Conservation (phyloP, 2,888 invertebrate species). For the Cephalotes varians region DNA sequence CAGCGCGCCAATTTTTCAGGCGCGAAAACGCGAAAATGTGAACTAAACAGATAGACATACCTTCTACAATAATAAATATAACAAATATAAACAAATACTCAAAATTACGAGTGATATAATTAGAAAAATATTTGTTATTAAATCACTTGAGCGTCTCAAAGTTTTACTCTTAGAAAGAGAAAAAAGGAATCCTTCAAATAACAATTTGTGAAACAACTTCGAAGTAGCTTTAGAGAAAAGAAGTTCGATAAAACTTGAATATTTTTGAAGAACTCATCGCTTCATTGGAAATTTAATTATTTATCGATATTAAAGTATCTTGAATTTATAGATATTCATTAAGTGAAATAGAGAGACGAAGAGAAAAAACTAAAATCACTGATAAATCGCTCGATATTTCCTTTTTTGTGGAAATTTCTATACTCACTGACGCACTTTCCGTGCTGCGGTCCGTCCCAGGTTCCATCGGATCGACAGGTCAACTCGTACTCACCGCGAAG, state of each 20-base stretch:
- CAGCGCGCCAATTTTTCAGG: conserved; percentile 8
- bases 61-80: too few relatives aligned
- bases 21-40: not conserved
- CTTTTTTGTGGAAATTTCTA: not conserved
- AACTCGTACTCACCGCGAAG: conserved; percentile 86
- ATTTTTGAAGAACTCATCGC: not conserved
- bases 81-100: not conserved
- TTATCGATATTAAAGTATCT: not conserved
- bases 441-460: conserved; percentile 86
- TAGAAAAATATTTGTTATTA: not conserved
- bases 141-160: not conserved
- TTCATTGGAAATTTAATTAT: not conserved
- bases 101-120: not conserved
- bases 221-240: not conserved
- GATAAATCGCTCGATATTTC: not conserved
- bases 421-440: conserved; percentile 86
- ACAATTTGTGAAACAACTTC: not conserved
- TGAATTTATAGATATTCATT: not conserved
- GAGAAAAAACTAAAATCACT: not conserved
- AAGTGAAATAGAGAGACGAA: not conserved
- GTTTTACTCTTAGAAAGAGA: too few relatives aligned
- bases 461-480: conserved; percentile 85
- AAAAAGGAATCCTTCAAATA: not conserved
- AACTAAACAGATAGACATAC: not conserved
- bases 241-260: conserved; percentile 15